Percentiles rank a stretch among this genome's conserved stretches.
phyloP scores from a whole-genome alignment of 1,140 invertebrate genomes.

The Dreissena polymorpha region DNA sequence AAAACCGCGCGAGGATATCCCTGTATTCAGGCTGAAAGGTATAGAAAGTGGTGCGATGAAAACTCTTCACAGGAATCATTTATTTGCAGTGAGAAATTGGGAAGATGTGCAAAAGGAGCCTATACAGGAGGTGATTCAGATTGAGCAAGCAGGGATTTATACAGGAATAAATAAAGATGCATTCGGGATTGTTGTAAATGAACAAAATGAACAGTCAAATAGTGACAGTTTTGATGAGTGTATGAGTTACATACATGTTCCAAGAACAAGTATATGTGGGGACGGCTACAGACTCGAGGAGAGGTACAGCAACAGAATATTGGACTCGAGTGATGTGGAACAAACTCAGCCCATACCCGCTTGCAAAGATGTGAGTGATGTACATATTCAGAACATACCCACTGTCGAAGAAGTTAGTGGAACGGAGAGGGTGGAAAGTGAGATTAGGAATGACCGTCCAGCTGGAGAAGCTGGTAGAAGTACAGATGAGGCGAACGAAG shows the following conservation, averaged over 20 bases:
- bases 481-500: neutral
- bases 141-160: neutral
- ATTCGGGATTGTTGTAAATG: neutral
- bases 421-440: neutral
- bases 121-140: neutral
- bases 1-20: no score
- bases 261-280: neutral
- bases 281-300: neutral
- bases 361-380: no score
- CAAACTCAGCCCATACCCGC: no score
- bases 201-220: no score
- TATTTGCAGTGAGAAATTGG: constrained; percentile 8
- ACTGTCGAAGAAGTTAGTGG: neutral
- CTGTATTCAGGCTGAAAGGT: neutral
- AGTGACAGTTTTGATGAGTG: no score
- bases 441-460: neutral
- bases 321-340: no score
- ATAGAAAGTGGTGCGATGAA: neutral
- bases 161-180: neutral
- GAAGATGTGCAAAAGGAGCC: neutral
- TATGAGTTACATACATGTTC: no score
- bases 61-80: neutral
- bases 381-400: neutral
- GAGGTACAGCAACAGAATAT: no score
- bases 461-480: neutral